Percentiles rank a stretch among this genome's conserved stretches.
phyloP scores from a whole-genome alignment of 2,797 vertebrate genomes.

The Harpagifer antarcticus region DNA sequence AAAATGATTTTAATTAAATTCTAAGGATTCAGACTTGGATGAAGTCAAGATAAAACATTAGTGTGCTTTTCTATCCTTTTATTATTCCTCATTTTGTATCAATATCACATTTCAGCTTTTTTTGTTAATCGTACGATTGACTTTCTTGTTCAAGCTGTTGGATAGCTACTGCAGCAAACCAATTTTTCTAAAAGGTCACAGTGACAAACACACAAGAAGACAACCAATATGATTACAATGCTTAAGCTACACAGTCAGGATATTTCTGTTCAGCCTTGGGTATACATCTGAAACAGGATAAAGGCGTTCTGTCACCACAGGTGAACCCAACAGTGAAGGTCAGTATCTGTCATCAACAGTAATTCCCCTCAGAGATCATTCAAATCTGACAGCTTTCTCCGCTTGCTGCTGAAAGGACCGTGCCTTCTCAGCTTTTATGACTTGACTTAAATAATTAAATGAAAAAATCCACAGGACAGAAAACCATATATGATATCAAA shows the following conservation, averaged over 20 bases:
- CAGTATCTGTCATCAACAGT: neutral
- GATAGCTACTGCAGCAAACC: slow-evolving; percentile 24
- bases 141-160: slow-evolving; percentile 14
- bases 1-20: neutral
- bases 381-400: neutral
- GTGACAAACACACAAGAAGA: slow-evolving; percentile 8
- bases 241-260: neutral
- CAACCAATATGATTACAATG: neutral
- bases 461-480: neutral
- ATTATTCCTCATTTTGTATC: neutral
- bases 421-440: neutral
- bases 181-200: slow-evolving; percentile 40
- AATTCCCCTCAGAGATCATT: slow-evolving; percentile 7
- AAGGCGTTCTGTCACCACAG: neutral
- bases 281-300: neutral
- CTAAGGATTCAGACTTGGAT: neutral
- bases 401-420: neutral
- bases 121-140: neutral
- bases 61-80: neutral
- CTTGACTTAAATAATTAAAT: neutral
- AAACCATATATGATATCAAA: neutral
- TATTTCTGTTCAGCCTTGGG: neutral
- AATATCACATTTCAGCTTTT: neutral
- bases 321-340: slow-evolving; percentile 9
- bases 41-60: neutral